phyloP scores from a whole-genome alignment of 2,888 invertebrate species.

The Leptinotarsa rubiginosa region DNA sequence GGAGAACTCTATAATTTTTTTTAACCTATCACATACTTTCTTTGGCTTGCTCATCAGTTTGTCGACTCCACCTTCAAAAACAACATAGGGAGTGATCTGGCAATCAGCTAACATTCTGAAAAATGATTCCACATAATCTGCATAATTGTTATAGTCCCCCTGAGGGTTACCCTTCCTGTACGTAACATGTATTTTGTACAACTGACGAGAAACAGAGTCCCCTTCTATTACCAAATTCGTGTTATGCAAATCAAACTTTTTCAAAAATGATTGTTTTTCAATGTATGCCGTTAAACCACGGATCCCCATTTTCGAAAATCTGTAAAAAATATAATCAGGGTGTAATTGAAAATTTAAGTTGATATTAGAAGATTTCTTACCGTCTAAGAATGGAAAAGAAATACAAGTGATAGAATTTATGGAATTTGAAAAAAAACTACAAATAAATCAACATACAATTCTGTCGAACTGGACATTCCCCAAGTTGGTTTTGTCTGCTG shows the following conservation, averaged over 20 bases:
- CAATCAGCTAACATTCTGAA: slow-evolving; percentile 78
- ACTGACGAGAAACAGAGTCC: slow-evolving; percentile 77
- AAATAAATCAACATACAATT: no score
- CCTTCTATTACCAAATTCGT: slow-evolving; percentile 85
- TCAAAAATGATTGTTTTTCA: slow-evolving; percentile 75
- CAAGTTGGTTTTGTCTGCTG: no score
- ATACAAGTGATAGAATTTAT: no score
- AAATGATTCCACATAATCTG: slow-evolving; percentile 74
- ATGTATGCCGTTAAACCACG: slow-evolving; percentile 86
- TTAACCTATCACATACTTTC: slow-evolving; percentile 52
- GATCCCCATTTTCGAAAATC: slow-evolving; percentile 68
- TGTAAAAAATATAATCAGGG: no score
- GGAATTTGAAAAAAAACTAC: no score
- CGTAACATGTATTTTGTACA: slow-evolving; percentile 71
- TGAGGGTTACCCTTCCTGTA: slow-evolving; percentile 79
- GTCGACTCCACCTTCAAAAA: slow-evolving; percentile 79
- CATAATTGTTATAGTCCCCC: slow-evolving; percentile 86
- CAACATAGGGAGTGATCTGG: slow-evolving; percentile 77
- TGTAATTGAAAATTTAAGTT: no score
- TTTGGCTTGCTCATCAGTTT: slow-evolving; percentile 48
- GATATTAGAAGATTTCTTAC: no score
- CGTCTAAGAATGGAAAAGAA: no score
- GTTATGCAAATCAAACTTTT: slow-evolving; percentile 74
- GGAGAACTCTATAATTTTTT: slow-evolving; percentile 50
- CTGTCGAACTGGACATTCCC: no score